Conservation (phyloP, 2,888 invertebrate species). For the Brenthis daphne region DNA sequence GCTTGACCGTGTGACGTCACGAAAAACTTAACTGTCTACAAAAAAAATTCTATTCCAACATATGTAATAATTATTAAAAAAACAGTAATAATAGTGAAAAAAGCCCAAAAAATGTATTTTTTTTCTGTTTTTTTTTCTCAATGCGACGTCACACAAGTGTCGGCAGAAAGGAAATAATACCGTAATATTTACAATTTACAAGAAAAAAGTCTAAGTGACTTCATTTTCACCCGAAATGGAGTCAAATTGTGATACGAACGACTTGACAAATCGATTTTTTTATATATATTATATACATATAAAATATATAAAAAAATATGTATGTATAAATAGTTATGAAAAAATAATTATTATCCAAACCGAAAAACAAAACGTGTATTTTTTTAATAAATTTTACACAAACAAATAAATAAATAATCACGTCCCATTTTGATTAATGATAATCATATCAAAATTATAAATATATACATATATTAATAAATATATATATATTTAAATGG, state of each 20-base stretch:
- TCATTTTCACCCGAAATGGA: constrained; percentile 2
- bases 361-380: neutral
- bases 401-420: neutral
- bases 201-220: constrained; percentile 19
- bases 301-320: neutral
- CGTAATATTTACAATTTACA: constrained; percentile 42
- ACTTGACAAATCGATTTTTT: constrained; percentile 1
- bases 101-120: neutral
- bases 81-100: neutral
- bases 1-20: constrained; percentile 21
- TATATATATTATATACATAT: neutral
- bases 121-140: neutral
- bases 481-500: too few relatives aligned
- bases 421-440: too few relatives aligned
- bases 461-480: too few relatives aligned
- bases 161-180: constrained; percentile 30
- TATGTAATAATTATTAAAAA: neutral
- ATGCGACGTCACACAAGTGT: constrained; percentile 6
- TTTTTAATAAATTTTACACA: neutral
- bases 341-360: too few relatives aligned
- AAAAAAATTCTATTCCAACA: neutral
- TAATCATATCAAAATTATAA: too few relatives aligned
- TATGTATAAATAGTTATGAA: too few relatives aligned
- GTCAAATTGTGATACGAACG: neutral
- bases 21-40: neutral